phyloP scores from a whole-genome alignment of 2,888 invertebrate genomes.

The Phrixothrix hirtus region DNA sequence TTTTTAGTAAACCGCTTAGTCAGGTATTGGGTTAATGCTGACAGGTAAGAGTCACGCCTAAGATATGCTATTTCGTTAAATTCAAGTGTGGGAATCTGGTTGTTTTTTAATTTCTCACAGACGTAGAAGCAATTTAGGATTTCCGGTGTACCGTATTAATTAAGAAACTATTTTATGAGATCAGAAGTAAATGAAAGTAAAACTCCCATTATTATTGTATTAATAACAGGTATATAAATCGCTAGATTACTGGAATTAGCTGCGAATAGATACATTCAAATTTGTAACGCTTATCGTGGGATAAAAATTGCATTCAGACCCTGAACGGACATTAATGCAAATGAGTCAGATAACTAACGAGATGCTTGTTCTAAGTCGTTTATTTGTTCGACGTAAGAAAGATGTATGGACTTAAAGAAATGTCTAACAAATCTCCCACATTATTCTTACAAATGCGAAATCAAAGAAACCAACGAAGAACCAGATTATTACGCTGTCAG shows the following conservation, averaged over 20 bases:
- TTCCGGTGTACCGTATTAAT: slow-evolving; percentile 23
- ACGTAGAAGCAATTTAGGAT: slow-evolving; percentile 19
- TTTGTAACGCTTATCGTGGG: slow-evolving; percentile 13
- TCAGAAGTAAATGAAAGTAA: neutral
- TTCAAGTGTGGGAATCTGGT: slow-evolving; percentile 21
- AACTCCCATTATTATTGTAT: neutral
- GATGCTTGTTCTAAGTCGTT: slow-evolving; percentile 23
- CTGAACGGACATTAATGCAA: slow-evolving; percentile 20
- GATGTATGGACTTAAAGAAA: slow-evolving; percentile 19
- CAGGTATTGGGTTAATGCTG: neutral
- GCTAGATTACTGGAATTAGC: too few species aligned
- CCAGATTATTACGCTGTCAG: slow-evolving; percentile 17
- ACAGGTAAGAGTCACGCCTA: slow-evolving; percentile 3
- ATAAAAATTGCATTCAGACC: slow-evolving; percentile 8
- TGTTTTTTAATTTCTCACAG: slow-evolving; percentile 26
- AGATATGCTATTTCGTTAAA: slow-evolving; percentile 8
- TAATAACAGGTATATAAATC: too few species aligned
- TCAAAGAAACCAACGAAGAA: slow-evolving; percentile 20
- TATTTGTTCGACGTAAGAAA: slow-evolving; percentile 19
- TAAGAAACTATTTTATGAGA: neutral
- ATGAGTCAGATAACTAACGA: slow-evolving; percentile 24
- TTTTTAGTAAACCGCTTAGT: neutral
- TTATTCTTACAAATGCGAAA: slow-evolving; percentile 26
- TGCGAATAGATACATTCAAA: too few species aligned
- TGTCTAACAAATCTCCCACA: slow-evolving; percentile 21